Evolutionary conservation across 2,113 vertebrate species (phyloP).

Genomic region (Trematomus loennbergii): DNA sequence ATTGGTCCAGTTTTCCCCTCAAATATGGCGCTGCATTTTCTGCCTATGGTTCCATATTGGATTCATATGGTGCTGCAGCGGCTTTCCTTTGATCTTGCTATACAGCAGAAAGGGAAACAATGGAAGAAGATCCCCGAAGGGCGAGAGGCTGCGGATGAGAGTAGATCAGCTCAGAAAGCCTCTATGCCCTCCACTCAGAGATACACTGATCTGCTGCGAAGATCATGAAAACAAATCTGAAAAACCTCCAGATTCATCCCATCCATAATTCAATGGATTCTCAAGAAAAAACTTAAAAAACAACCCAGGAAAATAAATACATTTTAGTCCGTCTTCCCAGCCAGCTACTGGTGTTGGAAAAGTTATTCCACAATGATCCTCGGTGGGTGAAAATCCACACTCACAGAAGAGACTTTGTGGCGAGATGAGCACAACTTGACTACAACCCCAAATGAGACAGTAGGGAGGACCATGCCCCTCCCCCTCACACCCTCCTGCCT

Average conservation of each 20-base stretch:
- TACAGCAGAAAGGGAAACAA: slow-evolving; percentile 60
- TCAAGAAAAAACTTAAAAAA: not conserved
- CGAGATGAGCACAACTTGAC: slow-evolving; percentile 58
- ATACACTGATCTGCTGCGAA: not conserved
- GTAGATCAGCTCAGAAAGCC: slow-evolving; percentile 44
- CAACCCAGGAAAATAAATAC: not conserved
- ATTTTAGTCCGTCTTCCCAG: not conserved
- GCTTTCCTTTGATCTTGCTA: slow-evolving; percentile 65
- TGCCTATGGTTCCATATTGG: slow-evolving; percentile 44
- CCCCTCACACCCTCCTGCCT: slow-evolving; percentile 29
- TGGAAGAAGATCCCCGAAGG: slow-evolving; percentile 59
- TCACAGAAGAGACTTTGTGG: slow-evolving; percentile 1
- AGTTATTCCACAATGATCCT: slow-evolving; percentile 45
- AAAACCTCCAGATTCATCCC: slow-evolving; percentile 21
- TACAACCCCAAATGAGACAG: slow-evolving; percentile 45
- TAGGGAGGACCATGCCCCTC: slow-evolving; percentile 58
- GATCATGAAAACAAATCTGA: not conserved
- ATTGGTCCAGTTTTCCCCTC: slow-evolving; percentile 10
- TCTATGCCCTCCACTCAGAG: not conserved
- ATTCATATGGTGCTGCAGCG: slow-evolving; percentile 47
- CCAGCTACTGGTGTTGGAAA: not conserved
- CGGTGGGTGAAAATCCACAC: slow-evolving; percentile 7
- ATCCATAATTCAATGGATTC: not conserved
- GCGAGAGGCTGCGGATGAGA: slow-evolving; percentile 56
- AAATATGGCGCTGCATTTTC: slow-evolving; percentile 55